Percentiles rank a stretch among this genome's conserved stretches.
These are phyloP conservation scores for Oenanthe melanoleuca DNA, from an alignment of 2,113 vertebrate species.

Conservation along the genomic window DNA sequence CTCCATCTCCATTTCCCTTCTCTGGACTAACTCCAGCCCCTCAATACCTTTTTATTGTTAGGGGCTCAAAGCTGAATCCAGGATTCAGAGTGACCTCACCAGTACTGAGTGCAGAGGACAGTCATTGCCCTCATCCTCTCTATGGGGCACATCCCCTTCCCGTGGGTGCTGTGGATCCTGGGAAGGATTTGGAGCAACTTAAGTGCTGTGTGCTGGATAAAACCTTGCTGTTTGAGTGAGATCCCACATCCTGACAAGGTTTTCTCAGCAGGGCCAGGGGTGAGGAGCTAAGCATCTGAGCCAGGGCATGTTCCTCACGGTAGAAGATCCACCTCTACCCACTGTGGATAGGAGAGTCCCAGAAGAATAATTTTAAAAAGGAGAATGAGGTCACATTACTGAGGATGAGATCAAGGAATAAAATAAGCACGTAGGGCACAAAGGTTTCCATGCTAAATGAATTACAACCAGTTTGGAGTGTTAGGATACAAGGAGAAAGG, in stretches of 20 bases:
- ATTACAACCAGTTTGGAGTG: slow-evolving; percentile 54
- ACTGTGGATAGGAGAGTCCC: background rate
- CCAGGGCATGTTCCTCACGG: rapidly evolving
- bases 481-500: slow-evolving; percentile 61
- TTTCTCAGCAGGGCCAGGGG: background rate
- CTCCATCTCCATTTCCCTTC: background rate
- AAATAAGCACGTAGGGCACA: slow-evolving; percentile 67
- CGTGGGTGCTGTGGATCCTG: background rate
- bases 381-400: slow-evolving; percentile 67
- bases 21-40: background rate
- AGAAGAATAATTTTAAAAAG: slow-evolving; percentile 16
- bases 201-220: background rate
- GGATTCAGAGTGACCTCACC: background rate
- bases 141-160: background rate
- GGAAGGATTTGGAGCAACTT: background rate
- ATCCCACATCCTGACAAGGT: background rate
- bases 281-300: background rate
- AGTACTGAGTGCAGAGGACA: background rate
- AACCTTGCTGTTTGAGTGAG: background rate
- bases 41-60: background rate
- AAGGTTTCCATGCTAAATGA: slow-evolving; percentile 63
- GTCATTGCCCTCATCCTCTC: background rate
- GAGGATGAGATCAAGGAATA: slow-evolving; percentile 66
- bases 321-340: background rate
- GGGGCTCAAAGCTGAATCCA: background rate